Evolutionary conservation across 2,113 vertebrate genomes (phyloP), one percentile per base, ranked within the genome.

Genomic region (Phrynosoma blainvillii): DNA sequence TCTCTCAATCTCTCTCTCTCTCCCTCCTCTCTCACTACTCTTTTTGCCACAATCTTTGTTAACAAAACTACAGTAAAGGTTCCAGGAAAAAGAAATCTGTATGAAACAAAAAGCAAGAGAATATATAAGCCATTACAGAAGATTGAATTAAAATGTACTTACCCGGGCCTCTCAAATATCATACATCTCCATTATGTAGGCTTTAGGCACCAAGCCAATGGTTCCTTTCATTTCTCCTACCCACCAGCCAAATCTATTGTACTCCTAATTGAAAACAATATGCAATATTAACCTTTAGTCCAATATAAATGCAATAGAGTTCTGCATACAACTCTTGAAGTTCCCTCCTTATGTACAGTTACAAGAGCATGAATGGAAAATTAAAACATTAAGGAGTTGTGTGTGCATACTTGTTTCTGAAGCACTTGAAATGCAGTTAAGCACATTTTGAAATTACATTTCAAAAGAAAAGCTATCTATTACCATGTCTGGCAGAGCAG

Each of bases 221-320:
- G 95, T 95, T 95, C 98, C 98, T 84, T 98, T 98, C 97, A 98
- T 97, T 97, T 99, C 98, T 96, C 99, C 99, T 94, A 99, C 97
- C 99, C 99, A 99, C 99, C 99, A 99, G 96, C 99, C 99, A 93
- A 97, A 99, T 94, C 89, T 97, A 97, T 98, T 96, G 95, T 99
- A 99, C 93, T 99, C 99, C 98, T 99, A 97, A 97, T 97, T 96
- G 91, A 95, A 96, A 96, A 95, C 97, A 97, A 97, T 97, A 97
- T 92, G 93, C 96, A 96, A 93, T 96, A 97, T 97, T 97, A 97
- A 97, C 97, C 96, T 97, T 97, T 96, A 97, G 95, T 96, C 96
- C 90, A 93, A 96, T 93, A 94, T 92, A 96, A 96, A 96, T 94
- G 96, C 94, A 96, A 94, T 89, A 93, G 91, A 90, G 65, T 95